Evolutionary conservation across 2,888 invertebrate genomes (phyloP).

Genomic region (Selenia dentaria): DNA sequence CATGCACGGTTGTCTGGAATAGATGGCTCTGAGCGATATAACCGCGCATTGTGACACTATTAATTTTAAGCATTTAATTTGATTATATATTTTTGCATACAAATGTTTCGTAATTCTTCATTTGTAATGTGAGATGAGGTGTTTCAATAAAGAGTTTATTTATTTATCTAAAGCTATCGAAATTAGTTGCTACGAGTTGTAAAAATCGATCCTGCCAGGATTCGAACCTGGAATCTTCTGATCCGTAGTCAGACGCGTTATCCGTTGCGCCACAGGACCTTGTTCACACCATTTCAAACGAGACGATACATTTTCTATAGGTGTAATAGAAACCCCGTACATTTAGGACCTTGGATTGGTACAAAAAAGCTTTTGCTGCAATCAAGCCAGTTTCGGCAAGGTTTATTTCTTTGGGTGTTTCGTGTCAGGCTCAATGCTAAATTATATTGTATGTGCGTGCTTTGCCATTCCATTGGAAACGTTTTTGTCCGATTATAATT

Average conservation of each 20-base stretch:
- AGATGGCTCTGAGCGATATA: too few species aligned
- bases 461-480: conserved; percentile 17
- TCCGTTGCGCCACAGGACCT: conserved; percentile 86
- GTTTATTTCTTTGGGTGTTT: conserved; percentile 22
- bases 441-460: conserved; percentile 26
- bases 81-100: too few species aligned
- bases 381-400: conserved; percentile 16
- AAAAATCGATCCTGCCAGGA: conserved; percentile 80
- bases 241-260: conserved; percentile 90
- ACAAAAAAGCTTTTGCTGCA: conserved; percentile 19
- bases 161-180: too few species aligned
- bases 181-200: too few species aligned
- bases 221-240: conserved; percentile 89
- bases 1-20: too few species aligned
- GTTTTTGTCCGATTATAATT: conserved; percentile 7
- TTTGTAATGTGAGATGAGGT: too few species aligned
- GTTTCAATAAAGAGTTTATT: too few species aligned
- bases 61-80: too few species aligned
- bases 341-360: neutral
- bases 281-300: accelerated
- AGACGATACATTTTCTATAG: neutral
- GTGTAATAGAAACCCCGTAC: conserved; percentile 18
- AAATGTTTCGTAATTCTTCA: too few species aligned
- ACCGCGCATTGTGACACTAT: too few species aligned
- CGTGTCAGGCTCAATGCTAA: conserved; percentile 26